These are phyloP conservation scores for Cactoblastis cactorum DNA, from an alignment of 2,888 invertebrate species.

Conservation along the genomic window DNA sequence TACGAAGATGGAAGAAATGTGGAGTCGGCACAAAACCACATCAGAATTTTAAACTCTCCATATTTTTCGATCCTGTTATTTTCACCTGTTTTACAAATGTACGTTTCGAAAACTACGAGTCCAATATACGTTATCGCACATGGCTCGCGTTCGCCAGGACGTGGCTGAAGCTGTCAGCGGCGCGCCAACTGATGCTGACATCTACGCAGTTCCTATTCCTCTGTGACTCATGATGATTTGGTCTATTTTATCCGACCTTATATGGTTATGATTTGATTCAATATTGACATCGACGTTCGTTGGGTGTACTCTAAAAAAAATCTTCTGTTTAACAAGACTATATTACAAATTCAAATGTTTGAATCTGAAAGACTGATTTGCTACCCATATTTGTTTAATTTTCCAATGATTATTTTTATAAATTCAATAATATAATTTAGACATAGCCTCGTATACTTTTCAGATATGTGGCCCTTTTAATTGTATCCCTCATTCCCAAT, in stretches of 20 bases:
- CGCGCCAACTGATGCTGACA: background rate
- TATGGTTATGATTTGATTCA: background rate
- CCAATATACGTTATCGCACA: background rate
- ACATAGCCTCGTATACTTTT: too few species aligned
- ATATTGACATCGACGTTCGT: background rate
- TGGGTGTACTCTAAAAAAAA: too few species aligned
- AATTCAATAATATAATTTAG: too few species aligned
- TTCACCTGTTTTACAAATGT: background rate
- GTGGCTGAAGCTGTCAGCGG: background rate
- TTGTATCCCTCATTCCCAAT: too few species aligned
- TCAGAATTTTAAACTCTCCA: background rate
- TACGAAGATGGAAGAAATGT: background rate
- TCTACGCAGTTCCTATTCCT: constrained; percentile 1
- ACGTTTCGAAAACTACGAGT: background rate
- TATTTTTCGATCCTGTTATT: background rate
- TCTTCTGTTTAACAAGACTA: too few species aligned
- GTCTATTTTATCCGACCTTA: background rate
- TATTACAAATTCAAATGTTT: too few species aligned
- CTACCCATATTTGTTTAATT: too few species aligned
- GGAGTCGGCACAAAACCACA: background rate
- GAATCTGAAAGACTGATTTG: too few species aligned
- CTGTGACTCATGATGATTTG: background rate
- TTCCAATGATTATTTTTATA: too few species aligned
- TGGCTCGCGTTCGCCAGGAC: background rate
- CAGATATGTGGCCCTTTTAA: too few species aligned